Conservation (phyloP, 2,797 vertebrate genomes). For the Anableps anableps region DNA sequence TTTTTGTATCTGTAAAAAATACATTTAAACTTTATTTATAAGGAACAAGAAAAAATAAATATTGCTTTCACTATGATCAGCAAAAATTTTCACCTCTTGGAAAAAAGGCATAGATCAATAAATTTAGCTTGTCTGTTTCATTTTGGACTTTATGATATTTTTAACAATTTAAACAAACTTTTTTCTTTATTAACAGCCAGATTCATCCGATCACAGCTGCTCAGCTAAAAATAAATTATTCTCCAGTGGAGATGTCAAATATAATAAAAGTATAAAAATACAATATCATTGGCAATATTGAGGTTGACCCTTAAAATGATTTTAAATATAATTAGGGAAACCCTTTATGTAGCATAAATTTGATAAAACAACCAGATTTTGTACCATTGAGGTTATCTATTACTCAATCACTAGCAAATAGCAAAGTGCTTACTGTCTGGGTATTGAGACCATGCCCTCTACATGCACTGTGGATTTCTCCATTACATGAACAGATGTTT, state of each 20-base stretch:
- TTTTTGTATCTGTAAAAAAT: not conserved
- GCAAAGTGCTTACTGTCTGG: not conserved
- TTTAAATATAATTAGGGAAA: not conserved
- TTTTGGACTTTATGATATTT: not conserved
- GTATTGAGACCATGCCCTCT: not conserved
- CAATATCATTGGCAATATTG: not conserved
- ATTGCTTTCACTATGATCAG: constrained; percentile 1
- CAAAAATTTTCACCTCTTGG: not conserved
- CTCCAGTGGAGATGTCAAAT: not conserved
- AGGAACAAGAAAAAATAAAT: not conserved
- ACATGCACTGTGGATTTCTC: not conserved
- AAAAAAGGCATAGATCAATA: not conserved
- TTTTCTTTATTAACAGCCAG: not conserved
- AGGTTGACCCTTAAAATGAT: not conserved
- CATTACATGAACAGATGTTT: not conserved
- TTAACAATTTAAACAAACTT: not conserved
- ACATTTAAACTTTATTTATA: not conserved
- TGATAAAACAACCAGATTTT: not conserved
- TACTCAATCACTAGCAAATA: not conserved
- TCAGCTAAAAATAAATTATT: not conserved
- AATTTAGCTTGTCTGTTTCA: not conserved
- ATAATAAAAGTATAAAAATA: not conserved
- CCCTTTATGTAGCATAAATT: not conserved
- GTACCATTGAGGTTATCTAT: not conserved
- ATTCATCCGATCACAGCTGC: not conserved